phyloP scores from a whole-genome alignment of 2,113 vertebrate species.

The Ophiodon elongatus region DNA sequence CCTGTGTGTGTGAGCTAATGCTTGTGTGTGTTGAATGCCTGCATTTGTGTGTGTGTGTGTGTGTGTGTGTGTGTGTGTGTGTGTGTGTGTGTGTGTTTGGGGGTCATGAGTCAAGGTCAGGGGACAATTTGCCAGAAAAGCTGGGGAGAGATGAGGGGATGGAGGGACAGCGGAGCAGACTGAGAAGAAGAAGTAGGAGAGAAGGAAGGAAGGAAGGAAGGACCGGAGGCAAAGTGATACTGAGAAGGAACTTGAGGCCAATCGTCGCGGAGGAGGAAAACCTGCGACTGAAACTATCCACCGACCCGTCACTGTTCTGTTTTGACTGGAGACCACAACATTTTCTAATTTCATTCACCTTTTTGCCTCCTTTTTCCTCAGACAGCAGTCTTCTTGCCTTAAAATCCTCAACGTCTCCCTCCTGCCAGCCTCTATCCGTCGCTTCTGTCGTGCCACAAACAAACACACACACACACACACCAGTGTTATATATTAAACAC shows the following conservation, averaged over 20 bases:
- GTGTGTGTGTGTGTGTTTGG: conserved; percentile 12
- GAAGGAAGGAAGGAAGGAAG: conserved; percentile 29
- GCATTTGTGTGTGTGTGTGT: conserved; percentile 25
- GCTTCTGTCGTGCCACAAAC: not conserved
- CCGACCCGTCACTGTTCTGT: conserved; percentile 22
- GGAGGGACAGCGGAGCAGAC: conserved; percentile 10
- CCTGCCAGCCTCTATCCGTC: not conserved
- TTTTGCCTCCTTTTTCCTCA: not conserved
- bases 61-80: conserved; percentile 6
- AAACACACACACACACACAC: conserved; percentile 4
- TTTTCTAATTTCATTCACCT: not conserved
- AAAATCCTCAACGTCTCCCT: not conserved
- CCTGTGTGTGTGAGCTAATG: conserved; percentile 9
- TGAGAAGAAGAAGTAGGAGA: conserved; percentile 9
- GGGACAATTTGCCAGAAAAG: conserved; percentile 67
- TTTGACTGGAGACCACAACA: not conserved
- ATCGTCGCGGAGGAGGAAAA: conserved; percentile 7
- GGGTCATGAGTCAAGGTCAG: conserved; percentile 75
- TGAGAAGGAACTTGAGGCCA: conserved; percentile 15
- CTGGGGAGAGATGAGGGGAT: conserved; percentile 31
- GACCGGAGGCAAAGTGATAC: conserved; percentile 13
- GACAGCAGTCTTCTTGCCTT: not conserved
- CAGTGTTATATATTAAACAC: not conserved
- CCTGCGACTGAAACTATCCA: conserved; percentile 10
- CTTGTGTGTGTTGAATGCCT: conserved; percentile 23